Conservation (phyloP, 2,113 vertebrate genomes). For the Seriola rivoliana region DNA sequence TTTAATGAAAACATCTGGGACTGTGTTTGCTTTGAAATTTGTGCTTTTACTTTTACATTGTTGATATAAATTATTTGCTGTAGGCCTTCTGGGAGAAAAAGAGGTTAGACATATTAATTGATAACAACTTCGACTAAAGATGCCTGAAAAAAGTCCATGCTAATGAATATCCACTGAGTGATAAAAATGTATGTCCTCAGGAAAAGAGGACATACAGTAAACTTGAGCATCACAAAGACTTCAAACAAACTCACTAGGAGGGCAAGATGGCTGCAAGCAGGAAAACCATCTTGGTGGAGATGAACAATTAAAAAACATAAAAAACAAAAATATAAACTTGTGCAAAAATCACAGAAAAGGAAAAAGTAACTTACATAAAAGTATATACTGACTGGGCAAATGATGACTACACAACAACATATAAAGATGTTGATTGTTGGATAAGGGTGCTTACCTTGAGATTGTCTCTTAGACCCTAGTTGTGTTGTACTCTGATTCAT, state of each 20-base stretch:
- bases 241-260: constrained; percentile 67
- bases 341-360: constrained; percentile 67
- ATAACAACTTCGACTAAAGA: constrained; percentile 59
- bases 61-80: constrained; percentile 19
- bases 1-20: constrained; percentile 16
- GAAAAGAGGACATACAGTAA: constrained; percentile 65
- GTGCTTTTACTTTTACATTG: constrained; percentile 40
- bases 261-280: constrained; percentile 80
- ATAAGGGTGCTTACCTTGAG: constrained; percentile 93
- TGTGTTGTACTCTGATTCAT: constrained; percentile 99
- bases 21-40: constrained; percentile 22
- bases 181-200: constrained; percentile 58
- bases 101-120: constrained; percentile 57
- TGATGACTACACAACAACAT: constrained; percentile 76
- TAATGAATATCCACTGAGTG: constrained; percentile 67
- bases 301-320: constrained; percentile 57
- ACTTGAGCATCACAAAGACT: constrained; percentile 69
- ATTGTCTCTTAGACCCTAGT: constrained; percentile 98
- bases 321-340: constrained; percentile 37
- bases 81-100: constrained; percentile 45
- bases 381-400: constrained; percentile 74
- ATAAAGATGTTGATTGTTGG: constrained; percentile 75
- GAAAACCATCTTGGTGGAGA: constrained; percentile 77
- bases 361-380: constrained; percentile 63
- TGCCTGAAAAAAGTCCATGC: constrained; percentile 74